A percentile compares a stretch with the other conserved stretches of the same genome.
Conservation (phyloP, 2,888 invertebrate genomes). For the Escarpia spicata region DNA sequence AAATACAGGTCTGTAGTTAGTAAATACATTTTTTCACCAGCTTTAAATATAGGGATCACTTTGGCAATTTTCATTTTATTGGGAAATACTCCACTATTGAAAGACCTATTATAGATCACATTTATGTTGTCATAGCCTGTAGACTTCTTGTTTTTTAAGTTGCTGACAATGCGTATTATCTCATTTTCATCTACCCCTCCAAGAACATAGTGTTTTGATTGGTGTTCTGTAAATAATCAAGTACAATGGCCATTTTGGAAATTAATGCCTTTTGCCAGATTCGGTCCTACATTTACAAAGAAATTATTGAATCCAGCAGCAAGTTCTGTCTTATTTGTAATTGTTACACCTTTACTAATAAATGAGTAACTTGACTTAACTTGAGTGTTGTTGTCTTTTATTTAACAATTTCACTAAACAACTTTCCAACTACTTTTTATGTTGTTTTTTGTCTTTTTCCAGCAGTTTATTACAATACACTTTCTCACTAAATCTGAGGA, state of each 20-base stretch:
- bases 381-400: neutral
- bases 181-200: neutral
- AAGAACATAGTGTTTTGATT: neutral
- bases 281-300: too few relatives aligned
- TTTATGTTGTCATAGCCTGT: too few relatives aligned
- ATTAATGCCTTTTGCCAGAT: neutral
- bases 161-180: neutral
- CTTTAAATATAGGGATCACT: too few relatives aligned
- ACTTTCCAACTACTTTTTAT: neutral
- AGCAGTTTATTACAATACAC: neutral
- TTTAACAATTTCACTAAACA: neutral
- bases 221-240: neutral
- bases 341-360: neutral
- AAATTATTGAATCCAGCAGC: neutral
- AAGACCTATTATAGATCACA: too few relatives aligned
- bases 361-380: neutral
- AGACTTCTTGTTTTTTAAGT: neutral
- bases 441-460: neutral
- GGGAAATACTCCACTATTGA: too few relatives aligned
- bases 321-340: neutral
- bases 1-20: too few relatives aligned
- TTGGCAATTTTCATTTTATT: too few relatives aligned
- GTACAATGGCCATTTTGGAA: neutral
- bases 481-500: neutral
- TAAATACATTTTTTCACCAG: too few relatives aligned